Percentiles rank a stretch among this genome's conserved stretches.
Evolutionary conservation across 2,797 vertebrate genomes (phyloP).

Genomic region (Triplophysa yarkandensis): DNA sequence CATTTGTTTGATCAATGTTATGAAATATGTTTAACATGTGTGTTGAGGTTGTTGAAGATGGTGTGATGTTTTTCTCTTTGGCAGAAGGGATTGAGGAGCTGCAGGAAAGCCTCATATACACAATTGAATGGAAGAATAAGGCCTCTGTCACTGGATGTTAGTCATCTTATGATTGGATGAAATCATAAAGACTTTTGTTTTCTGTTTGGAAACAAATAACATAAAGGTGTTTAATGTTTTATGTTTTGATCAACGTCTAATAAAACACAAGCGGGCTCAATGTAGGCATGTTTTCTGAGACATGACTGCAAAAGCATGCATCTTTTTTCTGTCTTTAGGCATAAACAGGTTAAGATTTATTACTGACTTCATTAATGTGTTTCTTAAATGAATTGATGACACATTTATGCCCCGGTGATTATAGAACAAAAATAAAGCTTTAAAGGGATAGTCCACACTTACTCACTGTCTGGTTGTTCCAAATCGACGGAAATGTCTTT

Average conservation of each 20-base stretch:
- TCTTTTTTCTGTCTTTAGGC: not conserved
- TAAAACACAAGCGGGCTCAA: not conserved
- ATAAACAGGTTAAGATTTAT: conserved; percentile 8
- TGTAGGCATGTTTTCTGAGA: not conserved
- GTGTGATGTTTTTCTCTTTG: conserved; percentile 70
- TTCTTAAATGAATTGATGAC: not conserved
- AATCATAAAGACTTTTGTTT: conserved; percentile 24
- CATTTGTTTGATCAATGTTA: not conserved
- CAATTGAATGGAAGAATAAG: conserved; percentile 53
- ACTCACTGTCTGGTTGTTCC: too few species aligned
- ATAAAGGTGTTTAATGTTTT: not conserved
- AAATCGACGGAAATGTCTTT: too few species aligned
- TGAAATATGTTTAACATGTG: not conserved
- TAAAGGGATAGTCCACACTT: too few species aligned
- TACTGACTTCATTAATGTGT: not conserved
- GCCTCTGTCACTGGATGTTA: conserved; percentile 55
- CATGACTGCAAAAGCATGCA: not conserved
- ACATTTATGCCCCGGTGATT: not conserved
- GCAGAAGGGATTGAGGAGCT: conserved; percentile 74
- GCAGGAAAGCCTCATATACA: conserved; percentile 64
- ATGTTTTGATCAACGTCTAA: conserved; percentile 4
- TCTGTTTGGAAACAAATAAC: not conserved
- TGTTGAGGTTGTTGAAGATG: conserved; percentile 53
- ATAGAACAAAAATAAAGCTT: not conserved
- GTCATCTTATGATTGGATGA: conserved; percentile 21